Conservation (phyloP, 2,797 vertebrate species). For the Apogon talboti region DNA sequence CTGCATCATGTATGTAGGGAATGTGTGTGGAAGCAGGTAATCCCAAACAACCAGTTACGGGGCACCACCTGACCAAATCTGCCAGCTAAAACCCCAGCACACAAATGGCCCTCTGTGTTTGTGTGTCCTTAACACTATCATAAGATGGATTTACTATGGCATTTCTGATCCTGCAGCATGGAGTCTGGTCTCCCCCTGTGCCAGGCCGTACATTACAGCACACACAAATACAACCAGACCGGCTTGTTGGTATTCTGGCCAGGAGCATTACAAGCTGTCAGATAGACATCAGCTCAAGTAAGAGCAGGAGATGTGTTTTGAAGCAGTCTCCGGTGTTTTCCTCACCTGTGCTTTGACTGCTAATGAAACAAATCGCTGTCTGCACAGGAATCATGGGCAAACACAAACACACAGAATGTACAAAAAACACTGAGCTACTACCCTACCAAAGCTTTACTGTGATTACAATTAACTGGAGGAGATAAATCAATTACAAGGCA, state of each 20-base stretch:
- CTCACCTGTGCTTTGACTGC: slow-evolving; percentile 50
- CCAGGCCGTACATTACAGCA: slow-evolving; percentile 34
- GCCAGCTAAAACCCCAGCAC: slow-evolving; percentile 36
- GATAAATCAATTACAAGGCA: slow-evolving; percentile 56
- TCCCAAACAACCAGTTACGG: slow-evolving; percentile 42
- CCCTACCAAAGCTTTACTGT: slow-evolving; percentile 43
- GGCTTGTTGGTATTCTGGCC: slow-evolving; percentile 65
- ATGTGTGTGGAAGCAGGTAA: slow-evolving; percentile 25
- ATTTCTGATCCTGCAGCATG: slow-evolving; percentile 66
- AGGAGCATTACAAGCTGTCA: slow-evolving; percentile 55
- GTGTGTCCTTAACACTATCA: slow-evolving; percentile 49
- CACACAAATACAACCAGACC: slow-evolving; percentile 28
- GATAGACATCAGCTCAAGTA: slow-evolving; percentile 53
- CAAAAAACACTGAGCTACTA: slow-evolving; percentile 11
- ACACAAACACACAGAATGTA: slow-evolving; percentile 9
- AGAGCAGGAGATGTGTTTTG: slow-evolving; percentile 48
- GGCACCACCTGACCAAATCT: slow-evolving; percentile 51
- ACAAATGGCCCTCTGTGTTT: slow-evolving; percentile 50
- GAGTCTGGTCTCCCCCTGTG: slow-evolving; percentile 37
- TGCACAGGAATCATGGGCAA: slow-evolving; percentile 14
- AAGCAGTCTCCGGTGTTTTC: slow-evolving; percentile 53
- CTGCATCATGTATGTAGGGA: neutral
- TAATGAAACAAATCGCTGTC: slow-evolving; percentile 41
- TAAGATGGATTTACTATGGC: slow-evolving; percentile 61
- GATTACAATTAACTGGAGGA: slow-evolving; percentile 58